A percentile compares a stretch with the other conserved stretches of the same genome.
phyloP scores from a whole-genome alignment of 2,888 invertebrate genomes.

The Dasysyrphus tricinctus region DNA sequence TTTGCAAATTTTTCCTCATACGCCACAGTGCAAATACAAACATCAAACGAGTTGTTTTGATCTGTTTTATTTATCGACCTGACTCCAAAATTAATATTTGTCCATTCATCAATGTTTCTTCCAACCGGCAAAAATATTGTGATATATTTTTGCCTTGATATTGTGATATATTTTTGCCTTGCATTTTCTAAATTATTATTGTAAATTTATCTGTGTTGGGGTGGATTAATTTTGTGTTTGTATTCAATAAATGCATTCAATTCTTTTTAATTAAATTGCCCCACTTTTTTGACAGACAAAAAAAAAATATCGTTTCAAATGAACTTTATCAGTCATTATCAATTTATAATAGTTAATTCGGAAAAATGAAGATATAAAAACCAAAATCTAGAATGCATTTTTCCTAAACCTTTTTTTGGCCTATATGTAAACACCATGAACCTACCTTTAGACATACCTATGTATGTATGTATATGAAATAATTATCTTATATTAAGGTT shows the following conservation, averaged over 20 bases:
- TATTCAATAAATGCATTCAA: not conserved
- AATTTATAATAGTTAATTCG: no score
- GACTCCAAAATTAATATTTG: constrained; percentile 3
- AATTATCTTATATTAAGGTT: not conserved
- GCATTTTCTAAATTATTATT: not conserved
- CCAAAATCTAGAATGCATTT: no score
- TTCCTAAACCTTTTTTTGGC: no score
- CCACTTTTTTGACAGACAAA: no score
- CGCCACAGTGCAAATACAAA: not conserved
- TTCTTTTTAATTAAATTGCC: no score
- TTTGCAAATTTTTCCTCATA: not conserved
- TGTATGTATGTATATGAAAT: not conserved
- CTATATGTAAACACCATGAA: no score
- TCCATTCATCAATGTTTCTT: not conserved
- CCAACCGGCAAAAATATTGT: not conserved
- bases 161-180: not conserved
- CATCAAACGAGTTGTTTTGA: constrained; percentile 1
- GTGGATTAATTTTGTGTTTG: not conserved
- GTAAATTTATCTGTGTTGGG: not conserved
- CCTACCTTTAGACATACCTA: no score
- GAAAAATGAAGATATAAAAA: no score
- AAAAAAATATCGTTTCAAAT: no score
- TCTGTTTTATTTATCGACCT: constrained; percentile 1
- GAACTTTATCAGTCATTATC: no score
- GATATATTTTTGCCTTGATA: not conserved